These are phyloP conservation scores for Cliona cf. orientalis DNA, from an alignment of 37 sponge, comb jelly and placozoan genomes.

Conservation along the genomic window DNA sequence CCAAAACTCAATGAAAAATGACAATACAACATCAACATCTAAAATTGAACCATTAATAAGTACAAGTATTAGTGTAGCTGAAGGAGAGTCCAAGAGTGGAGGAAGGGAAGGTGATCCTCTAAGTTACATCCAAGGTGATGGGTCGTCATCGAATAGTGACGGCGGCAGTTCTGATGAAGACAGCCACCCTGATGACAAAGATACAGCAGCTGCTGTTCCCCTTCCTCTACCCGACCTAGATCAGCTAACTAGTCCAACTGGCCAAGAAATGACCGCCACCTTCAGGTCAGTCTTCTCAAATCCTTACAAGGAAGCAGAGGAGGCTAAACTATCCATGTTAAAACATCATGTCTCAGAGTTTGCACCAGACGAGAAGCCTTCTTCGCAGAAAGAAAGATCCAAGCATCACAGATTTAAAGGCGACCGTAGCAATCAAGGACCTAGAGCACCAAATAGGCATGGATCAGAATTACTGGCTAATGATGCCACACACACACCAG, in stretches of 20 bases:
- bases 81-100: too few species aligned
- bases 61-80: too few species aligned
- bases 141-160: neutral
- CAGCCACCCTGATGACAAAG: neutral
- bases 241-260: neutral
- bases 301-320: constrained; percentile 61
- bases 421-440: too few species aligned
- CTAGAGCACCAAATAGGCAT: neutral
- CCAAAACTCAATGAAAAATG: too few species aligned
- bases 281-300: constrained; percentile 59
- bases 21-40: too few species aligned
- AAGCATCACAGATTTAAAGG: too few species aligned
- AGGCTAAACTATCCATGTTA: constrained; percentile 47
- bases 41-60: too few species aligned
- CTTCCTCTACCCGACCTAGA: constrained; percentile 62
- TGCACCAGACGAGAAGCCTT: constrained; percentile 7
- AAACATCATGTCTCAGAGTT: constrained; percentile 51
- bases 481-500: neutral
- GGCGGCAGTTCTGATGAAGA: too few species aligned
- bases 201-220: neutral
- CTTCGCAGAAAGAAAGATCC: neutral
- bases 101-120: too few species aligned
- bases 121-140: too few species aligned
- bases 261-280: neutral
- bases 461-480: too few species aligned